Evolutionary conservation across 2,888 invertebrate species (phyloP).

Genomic region (Drosophila ochracea): DNA sequence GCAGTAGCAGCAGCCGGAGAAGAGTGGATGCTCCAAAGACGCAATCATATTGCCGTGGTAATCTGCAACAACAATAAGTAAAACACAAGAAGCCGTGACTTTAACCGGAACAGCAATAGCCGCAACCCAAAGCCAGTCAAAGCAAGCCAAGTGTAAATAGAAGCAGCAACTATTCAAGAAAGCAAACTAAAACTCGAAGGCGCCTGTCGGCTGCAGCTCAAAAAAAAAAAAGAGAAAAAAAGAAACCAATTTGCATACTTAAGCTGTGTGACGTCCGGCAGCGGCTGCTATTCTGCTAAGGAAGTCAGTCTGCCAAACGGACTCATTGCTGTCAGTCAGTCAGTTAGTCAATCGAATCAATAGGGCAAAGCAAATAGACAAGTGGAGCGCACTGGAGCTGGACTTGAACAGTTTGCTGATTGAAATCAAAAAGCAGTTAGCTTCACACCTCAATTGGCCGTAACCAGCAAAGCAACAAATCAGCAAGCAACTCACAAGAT

Average conservation of each 20-base stretch:
- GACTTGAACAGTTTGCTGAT: conserved; percentile 5
- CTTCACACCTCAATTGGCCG: conserved; percentile 36
- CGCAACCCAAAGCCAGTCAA: conserved; percentile 16
- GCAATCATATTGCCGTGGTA: conserved; percentile 25
- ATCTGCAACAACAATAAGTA: conserved; percentile 22
- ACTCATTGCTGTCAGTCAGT: conserved; percentile 5
- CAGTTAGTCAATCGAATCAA: conserved; percentile 28
- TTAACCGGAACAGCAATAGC: conserved; percentile 24
- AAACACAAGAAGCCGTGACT: conserved; percentile 14
- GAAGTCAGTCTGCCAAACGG: background rate
- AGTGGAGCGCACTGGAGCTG: conserved; percentile 18
- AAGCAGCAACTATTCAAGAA: conserved; percentile 22
- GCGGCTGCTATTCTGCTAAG: conserved; percentile 1
- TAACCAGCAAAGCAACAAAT: background rate
- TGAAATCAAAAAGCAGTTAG: conserved; percentile 46
- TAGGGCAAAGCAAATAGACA: conserved; percentile 41
- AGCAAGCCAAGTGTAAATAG: conserved; percentile 44
- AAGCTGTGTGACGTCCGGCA: conserved; percentile 45
- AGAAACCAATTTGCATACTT: conserved; percentile 76
- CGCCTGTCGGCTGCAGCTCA: conserved; percentile 32
- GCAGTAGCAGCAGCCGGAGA: conserved; percentile 6
- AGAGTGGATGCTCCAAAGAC: conserved; percentile 18
- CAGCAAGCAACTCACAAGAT: conserved; percentile 62
- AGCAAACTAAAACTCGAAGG: conserved; percentile 31
- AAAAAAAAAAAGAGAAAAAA: conserved; percentile 17